These are phyloP conservation scores for Prochilodus magdalenae DNA, from an alignment of 2,113 vertebrate genomes.

Conservation along the genomic window DNA sequence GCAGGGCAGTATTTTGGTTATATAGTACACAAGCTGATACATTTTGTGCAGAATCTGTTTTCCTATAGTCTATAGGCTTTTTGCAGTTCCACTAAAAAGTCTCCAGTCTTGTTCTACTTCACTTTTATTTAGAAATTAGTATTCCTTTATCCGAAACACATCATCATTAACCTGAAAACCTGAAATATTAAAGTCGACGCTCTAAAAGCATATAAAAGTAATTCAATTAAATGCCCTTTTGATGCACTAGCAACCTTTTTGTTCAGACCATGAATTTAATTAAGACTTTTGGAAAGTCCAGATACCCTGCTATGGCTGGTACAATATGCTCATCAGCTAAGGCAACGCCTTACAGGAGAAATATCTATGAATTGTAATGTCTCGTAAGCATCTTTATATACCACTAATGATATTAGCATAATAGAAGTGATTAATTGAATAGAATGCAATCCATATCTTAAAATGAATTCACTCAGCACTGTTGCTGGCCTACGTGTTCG, in stretches of 20 bases:
- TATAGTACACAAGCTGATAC: not conserved
- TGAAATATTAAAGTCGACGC: not conserved
- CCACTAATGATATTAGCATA: conserved; percentile 67
- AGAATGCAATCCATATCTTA: conserved; percentile 63
- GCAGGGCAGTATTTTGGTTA: not conserved
- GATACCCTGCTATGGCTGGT: conserved; percentile 62
- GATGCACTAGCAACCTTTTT: conserved; percentile 32
- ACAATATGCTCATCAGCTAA: conserved; percentile 63
- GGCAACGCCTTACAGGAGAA: conserved; percentile 44
- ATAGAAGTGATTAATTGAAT: conserved; percentile 72
- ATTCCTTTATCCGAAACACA: not conserved
- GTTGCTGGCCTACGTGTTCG: not conserved
- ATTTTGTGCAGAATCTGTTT: not conserved
- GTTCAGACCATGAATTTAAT: conserved; percentile 64
- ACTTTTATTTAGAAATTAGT: conserved; percentile 3
- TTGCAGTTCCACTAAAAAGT: too few species aligned
- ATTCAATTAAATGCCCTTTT: conserved; percentile 21
- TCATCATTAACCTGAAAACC: conserved; percentile 5
- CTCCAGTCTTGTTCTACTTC: not conserved
- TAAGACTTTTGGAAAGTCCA: conserved; percentile 55
- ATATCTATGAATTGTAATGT: conserved; percentile 70
- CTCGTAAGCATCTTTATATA: conserved; percentile 75
- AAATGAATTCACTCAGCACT: conserved; percentile 31
- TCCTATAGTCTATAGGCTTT: not conserved
- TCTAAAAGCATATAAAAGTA: conserved; percentile 30